phyloP scores from a whole-genome alignment of 1,140 invertebrate species.

The Tyrophagus putrescentiae region DNA sequence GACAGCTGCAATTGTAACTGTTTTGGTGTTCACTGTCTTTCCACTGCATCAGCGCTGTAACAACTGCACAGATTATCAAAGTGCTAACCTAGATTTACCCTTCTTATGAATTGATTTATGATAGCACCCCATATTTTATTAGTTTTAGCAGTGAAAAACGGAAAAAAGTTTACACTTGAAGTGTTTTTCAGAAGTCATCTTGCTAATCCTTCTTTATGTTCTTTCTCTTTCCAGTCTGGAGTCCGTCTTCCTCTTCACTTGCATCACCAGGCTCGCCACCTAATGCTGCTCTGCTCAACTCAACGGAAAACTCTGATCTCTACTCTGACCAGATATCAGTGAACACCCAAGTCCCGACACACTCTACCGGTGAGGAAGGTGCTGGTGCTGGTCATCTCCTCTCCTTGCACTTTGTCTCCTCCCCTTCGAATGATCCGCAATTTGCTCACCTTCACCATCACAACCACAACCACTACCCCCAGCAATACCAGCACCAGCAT shows the following conservation, averaged over 20 bases:
- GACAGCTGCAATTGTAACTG: too few relatives aligned
- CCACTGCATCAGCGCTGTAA: too few relatives aligned
- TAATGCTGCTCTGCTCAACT: not conserved
- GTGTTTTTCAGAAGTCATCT: too few relatives aligned
- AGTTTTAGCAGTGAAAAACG: too few relatives aligned
- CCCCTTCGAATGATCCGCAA: not conserved
- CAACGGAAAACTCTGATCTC: not conserved
- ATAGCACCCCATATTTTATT: too few relatives aligned
- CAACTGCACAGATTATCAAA: too few relatives aligned
- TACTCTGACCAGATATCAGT: not conserved
- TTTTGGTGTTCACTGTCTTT: too few relatives aligned
- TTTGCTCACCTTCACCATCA: not conserved
- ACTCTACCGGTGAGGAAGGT: not conserved
- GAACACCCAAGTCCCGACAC: not conserved
- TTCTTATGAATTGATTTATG: too few relatives aligned
- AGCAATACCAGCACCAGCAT: not conserved
- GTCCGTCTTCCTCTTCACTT: not conserved
- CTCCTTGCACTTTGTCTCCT: too few relatives aligned
- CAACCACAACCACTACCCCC: not conserved
- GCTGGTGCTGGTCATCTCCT: too few relatives aligned
- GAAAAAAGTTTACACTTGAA: too few relatives aligned
- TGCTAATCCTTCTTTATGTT: not conserved
- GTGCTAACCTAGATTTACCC: too few relatives aligned
- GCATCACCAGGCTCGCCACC: not conserved
- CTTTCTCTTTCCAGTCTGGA: constrained; percentile 6